Base-by-base conservation (phyloP, 2,888 invertebrate genomes). In the Trichopria drosophilae region DNA sequence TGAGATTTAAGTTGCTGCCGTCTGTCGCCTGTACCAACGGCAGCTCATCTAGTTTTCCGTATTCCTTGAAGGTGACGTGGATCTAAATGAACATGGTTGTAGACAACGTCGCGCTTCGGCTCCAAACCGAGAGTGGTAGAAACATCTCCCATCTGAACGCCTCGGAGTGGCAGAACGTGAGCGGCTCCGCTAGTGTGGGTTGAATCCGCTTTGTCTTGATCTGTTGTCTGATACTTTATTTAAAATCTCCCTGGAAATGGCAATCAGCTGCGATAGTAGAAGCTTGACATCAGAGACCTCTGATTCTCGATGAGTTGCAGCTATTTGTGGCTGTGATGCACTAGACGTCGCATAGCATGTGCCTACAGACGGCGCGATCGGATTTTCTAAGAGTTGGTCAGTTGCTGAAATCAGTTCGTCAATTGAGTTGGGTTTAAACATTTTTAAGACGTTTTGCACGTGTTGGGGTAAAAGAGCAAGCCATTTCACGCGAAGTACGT, bases 401-500 rank as follows among this genome's bases (percentile, higher is more conserved):
- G 41, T 22, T 4, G 20, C 19, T 12, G 4, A 20, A 2, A n/a
- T n/a, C 7, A 41, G 13, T 5, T 41, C 31, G 15, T 29, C 41
- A 3, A 20, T 13, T 1, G n/a, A 29, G 4, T n/a, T 41, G 3
- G 7, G 4, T 20, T 20, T 6, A 10, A 29, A 29, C 4, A 41
- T 4, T n/a, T 19, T 29, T 7, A 12, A 10, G 3, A 29, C 12
- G 19, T 20, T 29, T 36, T 36, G 36, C 20, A 2, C 3, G 37
- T 37, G 20, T 5, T 3, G 3, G 3, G 37, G 37, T 5, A 22
- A 12, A 3, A 37, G 20, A 4, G 22, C 37, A 3, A 37, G 5
- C 37, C 37, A 37, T 10, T n/a, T 6, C 6, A 37, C n/a, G n/a
- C 37, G 37, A 4, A 37, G 12, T 4, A 37, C 12, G 12, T 37